Conservation (phyloP, 2,888 invertebrate species). For the Dioctria linearis region DNA sequence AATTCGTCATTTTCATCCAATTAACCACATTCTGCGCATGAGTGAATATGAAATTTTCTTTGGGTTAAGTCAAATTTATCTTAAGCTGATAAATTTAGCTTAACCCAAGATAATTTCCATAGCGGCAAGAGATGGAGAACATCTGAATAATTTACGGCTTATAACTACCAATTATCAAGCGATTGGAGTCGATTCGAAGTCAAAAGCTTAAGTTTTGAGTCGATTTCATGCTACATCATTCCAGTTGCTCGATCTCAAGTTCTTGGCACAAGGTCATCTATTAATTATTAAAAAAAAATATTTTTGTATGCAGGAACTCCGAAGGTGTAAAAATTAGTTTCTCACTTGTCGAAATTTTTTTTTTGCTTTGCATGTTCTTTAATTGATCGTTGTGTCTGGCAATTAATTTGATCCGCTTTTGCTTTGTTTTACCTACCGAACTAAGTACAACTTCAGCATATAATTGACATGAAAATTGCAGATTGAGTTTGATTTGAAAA, state of each 20-base stretch:
- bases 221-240: neutral
- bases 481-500: too few relatives aligned
- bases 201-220: neutral
- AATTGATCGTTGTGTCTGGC: too few relatives aligned
- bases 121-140: neutral
- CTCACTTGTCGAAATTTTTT: neutral
- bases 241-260: slow-evolving; percentile 8
- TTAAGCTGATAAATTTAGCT: neutral
- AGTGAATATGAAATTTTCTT: slow-evolving; percentile 4
- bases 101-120: too few relatives aligned
- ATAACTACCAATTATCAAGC: slow-evolving; percentile 11
- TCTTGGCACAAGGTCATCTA: slow-evolving; percentile 25
- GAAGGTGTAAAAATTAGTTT: slow-evolving; percentile 2
- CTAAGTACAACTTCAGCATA: too few relatives aligned
- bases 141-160: slow-evolving; percentile 9
- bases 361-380: neutral
- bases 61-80: neutral
- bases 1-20: slow-evolving; percentile 38
- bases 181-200: slow-evolving; percentile 3
- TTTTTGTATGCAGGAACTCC: slow-evolving; percentile 4
- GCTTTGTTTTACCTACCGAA: too few relatives aligned
- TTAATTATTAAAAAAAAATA: slow-evolving; percentile 10
- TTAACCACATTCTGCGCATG: slow-evolving; percentile 39
- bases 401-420: too few relatives aligned
- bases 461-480: too few relatives aligned